Conservation (phyloP, 2,888 invertebrate species). For the Xanthia icteritia region DNA sequence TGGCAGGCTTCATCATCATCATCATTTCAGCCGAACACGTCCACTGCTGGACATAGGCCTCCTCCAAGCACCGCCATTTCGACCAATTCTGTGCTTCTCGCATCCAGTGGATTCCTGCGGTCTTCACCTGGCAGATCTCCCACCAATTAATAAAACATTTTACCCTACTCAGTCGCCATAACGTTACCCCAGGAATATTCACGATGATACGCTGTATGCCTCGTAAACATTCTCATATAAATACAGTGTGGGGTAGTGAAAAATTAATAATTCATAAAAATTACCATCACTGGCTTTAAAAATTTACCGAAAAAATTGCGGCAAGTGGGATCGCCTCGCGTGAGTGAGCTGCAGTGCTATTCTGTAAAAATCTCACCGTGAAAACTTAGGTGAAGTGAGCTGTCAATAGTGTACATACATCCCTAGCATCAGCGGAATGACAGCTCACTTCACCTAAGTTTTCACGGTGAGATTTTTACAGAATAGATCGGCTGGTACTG, state of each 20-base stretch:
- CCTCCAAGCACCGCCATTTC: no score
- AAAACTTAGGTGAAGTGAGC: no score
- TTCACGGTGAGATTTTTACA: no score
- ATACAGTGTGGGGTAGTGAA: constrained; percentile 15
- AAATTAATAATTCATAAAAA: constrained; percentile 51
- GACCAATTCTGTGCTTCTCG: no score
- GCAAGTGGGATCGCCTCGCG: constrained; percentile 13
- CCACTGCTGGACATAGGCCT: no score
- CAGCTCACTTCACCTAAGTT: no score
- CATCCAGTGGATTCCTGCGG: no score
- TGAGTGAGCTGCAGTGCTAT: constrained; percentile 20
- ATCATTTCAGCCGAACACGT: no score
- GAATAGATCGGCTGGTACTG: neutral
- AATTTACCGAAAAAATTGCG: constrained; percentile 25
- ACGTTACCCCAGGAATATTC: constrained; percentile 11
- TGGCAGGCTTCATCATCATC: no score
- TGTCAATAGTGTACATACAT: no score
- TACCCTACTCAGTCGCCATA: neutral
- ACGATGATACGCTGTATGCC: constrained; percentile 26
- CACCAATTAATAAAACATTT: constrained; percentile 17
- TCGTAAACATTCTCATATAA: constrained; percentile 31
- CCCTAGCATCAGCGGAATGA: no score
- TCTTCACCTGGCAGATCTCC: neutral
- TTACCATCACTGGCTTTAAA: constrained; percentile 41
- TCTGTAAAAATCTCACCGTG: no score